Conservation (phyloP, 2,113 vertebrate species). For the Apteryx mantelli region DNA sequence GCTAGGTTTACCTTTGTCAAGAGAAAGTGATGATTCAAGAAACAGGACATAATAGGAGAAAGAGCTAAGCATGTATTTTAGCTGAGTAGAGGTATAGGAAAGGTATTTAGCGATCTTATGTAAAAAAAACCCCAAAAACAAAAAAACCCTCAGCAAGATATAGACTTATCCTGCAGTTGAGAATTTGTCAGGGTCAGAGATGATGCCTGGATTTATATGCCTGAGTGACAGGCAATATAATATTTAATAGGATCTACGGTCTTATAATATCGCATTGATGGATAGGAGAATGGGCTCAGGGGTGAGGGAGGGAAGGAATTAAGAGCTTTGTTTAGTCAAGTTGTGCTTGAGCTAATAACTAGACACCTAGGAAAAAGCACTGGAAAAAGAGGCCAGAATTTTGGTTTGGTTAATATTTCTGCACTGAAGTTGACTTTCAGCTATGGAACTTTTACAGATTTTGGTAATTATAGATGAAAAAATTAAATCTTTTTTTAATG, state of each 20-base stretch:
- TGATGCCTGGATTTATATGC: background rate
- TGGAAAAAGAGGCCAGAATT: background rate
- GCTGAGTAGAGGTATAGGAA: background rate
- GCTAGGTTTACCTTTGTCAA: background rate
- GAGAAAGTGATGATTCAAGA: background rate
- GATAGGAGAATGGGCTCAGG: background rate
- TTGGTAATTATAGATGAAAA: background rate
- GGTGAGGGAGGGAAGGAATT: background rate
- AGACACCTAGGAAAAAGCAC: background rate
- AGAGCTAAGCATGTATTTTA: background rate
- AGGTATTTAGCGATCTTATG: background rate
- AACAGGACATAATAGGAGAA: background rate
- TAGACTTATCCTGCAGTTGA: background rate
- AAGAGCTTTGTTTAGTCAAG: background rate
- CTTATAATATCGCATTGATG: background rate
- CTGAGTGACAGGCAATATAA: background rate
- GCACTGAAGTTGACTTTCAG: background rate
- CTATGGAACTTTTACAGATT: background rate
- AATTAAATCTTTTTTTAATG: background rate
- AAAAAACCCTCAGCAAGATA: background rate
- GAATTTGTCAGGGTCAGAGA: background rate
- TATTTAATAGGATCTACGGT: background rate
- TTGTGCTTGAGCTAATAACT: background rate
- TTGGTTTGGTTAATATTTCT: background rate
- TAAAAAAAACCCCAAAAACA: background rate